Evolutionary conservation across 2,888 invertebrate species (phyloP).

Genomic region (Eupeodes latifasciatus): DNA sequence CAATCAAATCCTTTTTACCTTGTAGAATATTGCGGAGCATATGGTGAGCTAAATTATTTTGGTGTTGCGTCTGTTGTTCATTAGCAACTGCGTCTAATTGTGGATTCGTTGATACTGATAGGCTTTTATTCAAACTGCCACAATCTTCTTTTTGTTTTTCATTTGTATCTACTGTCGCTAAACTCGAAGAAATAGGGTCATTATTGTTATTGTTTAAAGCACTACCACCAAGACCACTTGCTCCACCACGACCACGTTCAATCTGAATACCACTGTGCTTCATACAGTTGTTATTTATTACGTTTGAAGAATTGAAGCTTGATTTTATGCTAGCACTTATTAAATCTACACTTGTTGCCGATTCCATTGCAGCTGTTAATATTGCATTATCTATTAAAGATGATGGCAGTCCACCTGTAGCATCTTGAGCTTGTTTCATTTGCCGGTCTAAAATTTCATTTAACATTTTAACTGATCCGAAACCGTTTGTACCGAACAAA

Average conservation of each 20-base stretch:
- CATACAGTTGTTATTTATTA: conserved; percentile 78
- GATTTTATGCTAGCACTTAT: conserved; percentile 83
- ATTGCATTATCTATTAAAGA: conserved; percentile 85
- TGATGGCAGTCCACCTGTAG: conserved; percentile 84
- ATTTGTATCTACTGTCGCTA: conserved; percentile 25
- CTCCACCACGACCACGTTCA: conserved; percentile 37
- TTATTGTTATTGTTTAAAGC: conserved; percentile 77
- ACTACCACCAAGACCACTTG: conserved; percentile 32
- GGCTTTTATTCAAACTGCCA: conserved; percentile 84
- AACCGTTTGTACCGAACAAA: conserved; percentile 92
- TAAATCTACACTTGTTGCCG: conserved; percentile 83
- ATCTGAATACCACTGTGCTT: conserved; percentile 74
- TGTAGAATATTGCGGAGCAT: conserved; percentile 96
- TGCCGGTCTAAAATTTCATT: conserved; percentile 94
- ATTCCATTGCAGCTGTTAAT: conserved; percentile 83
- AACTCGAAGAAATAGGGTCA: conserved; percentile 56
- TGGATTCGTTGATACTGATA: conserved; percentile 78
- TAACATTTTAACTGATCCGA: conserved; percentile 95
- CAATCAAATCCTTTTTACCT: conserved; percentile 92
- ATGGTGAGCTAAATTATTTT: conserved; percentile 89
- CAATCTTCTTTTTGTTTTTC: conserved; percentile 77
- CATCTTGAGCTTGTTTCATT: conserved; percentile 89
- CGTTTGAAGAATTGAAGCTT: conserved; percentile 78
- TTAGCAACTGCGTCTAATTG: conserved; percentile 73
- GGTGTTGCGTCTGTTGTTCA: conserved; percentile 80